Evolutionary conservation across 1,140 invertebrate species (phyloP).

Genomic region (Drosophila albomicans): DNA sequence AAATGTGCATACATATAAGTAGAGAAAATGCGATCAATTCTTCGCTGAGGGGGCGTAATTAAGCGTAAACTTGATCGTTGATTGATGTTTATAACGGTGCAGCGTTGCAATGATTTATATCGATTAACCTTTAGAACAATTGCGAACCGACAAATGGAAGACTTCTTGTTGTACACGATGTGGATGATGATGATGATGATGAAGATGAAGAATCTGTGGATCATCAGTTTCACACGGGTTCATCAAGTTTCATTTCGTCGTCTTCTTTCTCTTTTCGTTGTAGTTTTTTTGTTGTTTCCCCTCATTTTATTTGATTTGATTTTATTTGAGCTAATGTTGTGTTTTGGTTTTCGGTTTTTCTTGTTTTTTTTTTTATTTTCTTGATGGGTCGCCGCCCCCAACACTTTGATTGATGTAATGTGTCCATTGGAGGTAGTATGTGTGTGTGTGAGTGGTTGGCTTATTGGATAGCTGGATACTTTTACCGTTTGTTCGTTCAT

Average conservation of each 20-base stretch:
- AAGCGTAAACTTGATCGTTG: constrained; percentile 16
- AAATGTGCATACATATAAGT: no score
- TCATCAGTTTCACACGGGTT: constrained; percentile 1
- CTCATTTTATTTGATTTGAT: constrained; percentile 16
- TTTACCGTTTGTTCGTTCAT: constrained; percentile 68
- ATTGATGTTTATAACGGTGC: constrained; percentile 18
- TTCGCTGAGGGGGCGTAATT: constrained; percentile 6
- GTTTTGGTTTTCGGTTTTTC: constrained; percentile 17
- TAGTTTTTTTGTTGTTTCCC: background rate
- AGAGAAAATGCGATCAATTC: no score
- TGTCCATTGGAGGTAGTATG: background rate
- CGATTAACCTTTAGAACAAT: constrained; percentile 1
- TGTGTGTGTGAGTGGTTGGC: constrained; percentile 12
- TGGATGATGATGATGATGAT: constrained; percentile 8
- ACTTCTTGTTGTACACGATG: constrained; percentile 10
- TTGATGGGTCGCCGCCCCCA: constrained; percentile 43
- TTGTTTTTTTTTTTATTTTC: constrained; percentile 19
- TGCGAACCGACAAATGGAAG: constrained; percentile 4
- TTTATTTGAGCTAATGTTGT: constrained; percentile 27
- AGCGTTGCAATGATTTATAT: constrained; percentile 2
- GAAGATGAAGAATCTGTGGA: background rate
- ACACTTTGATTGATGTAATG: constrained; percentile 58
- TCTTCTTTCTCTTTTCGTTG: background rate
- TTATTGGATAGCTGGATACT: constrained; percentile 45
- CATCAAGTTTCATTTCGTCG: constrained; percentile 3